A percentile compares a stretch with the other conserved stretches of the same genome.
Evolutionary conservation across 2,888 invertebrate genomes (phyloP).

Genomic region (Serripes groenlandicus): DNA sequence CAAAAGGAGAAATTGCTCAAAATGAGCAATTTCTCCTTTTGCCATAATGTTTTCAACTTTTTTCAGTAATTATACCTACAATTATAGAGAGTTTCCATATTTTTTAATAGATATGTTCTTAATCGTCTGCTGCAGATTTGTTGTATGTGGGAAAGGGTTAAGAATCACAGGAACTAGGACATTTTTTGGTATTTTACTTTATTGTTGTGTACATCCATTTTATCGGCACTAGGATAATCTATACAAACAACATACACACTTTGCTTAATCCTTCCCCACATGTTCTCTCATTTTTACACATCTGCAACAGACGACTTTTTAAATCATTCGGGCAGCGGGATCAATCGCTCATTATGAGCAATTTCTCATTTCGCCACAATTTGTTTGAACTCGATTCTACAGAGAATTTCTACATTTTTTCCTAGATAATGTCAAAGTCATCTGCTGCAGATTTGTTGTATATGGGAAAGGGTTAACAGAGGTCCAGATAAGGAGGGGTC

Average conservation of each 20-base stretch:
- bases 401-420: too few relatives aligned
- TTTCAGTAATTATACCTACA: background rate
- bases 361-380: slow-evolving; percentile 4
- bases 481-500: too few relatives aligned
- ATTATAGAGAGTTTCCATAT: too few relatives aligned
- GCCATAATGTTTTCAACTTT: background rate
- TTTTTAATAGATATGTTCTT: background rate
- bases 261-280: background rate
- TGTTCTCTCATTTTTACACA: background rate
- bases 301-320: background rate
- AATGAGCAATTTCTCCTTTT: background rate
- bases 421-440: too few relatives aligned
- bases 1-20: background rate
- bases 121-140: background rate
- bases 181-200: too few relatives aligned
- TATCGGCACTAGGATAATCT: too few relatives aligned
- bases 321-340: background rate
- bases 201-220: too few relatives aligned
- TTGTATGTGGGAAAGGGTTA: background rate
- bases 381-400: too few relatives aligned
- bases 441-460: too few relatives aligned
- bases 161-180: background rate
- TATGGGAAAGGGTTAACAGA: too few relatives aligned
- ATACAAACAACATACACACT: too few relatives aligned
- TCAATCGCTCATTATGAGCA: background rate